These are phyloP conservation scores for Microctenopoma lineatum DNA, from an alignment of 2,797 vertebrate species.

Conservation along the genomic window DNA sequence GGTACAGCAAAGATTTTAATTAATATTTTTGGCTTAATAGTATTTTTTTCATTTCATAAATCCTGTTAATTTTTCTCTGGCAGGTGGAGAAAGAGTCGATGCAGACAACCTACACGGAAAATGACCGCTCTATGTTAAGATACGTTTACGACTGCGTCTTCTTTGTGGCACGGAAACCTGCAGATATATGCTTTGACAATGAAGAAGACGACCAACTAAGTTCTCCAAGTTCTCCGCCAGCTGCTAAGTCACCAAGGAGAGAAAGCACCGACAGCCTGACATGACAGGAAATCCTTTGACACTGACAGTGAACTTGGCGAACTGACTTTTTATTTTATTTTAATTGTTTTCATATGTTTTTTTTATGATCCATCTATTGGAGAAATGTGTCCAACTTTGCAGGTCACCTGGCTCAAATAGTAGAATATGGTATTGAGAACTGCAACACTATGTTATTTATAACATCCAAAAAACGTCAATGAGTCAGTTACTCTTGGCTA, in stretches of 20 bases:
- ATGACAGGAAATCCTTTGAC: slow-evolving; percentile 64
- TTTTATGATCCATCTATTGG: slow-evolving; percentile 38
- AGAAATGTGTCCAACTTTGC: slow-evolving; percentile 22
- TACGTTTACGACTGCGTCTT: slow-evolving; percentile 98
- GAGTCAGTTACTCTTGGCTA: neutral
- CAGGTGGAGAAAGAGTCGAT: slow-evolving; percentile 94
- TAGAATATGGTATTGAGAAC: slow-evolving; percentile 15
- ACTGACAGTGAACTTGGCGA: slow-evolving; percentile 16
- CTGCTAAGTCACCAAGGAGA: slow-evolving; percentile 73
- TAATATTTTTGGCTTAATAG: neutral
- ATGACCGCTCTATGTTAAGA: slow-evolving; percentile 95
- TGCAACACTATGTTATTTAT: slow-evolving; percentile 4
- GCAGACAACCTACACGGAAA: slow-evolving; percentile 97
- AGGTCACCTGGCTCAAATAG: slow-evolving; percentile 3
- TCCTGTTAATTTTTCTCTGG: slow-evolving; percentile 45
- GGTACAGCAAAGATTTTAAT: slow-evolving; percentile 79
- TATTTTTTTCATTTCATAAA: neutral
- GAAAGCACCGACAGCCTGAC: slow-evolving; percentile 64
- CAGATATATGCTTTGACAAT: slow-evolving; percentile 69
- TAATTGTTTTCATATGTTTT: slow-evolving; percentile 33
- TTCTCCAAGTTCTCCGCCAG: slow-evolving; percentile 68
- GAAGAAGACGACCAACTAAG: slow-evolving; percentile 56
- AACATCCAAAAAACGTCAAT: slow-evolving; percentile 23
- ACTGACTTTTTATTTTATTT: slow-evolving; percentile 19
- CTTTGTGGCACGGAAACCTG: slow-evolving; percentile 95